Evolutionary conservation across 2,113 vertebrate genomes (phyloP).

Genomic region (Limnothrissa miodon): DNA sequence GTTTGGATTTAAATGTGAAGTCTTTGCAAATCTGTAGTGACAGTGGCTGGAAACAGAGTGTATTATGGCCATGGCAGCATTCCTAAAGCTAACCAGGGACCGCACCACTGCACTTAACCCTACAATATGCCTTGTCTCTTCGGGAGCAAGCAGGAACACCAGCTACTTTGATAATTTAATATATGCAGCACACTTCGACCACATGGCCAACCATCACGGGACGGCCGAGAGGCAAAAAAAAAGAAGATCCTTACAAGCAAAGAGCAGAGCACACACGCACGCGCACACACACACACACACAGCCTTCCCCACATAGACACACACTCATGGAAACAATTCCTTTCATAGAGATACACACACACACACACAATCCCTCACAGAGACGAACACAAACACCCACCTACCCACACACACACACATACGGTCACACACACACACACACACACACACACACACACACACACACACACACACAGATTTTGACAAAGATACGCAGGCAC

Average conservation of each 20-base stretch:
- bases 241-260: conserved; percentile 5
- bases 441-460: not conserved
- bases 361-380: not conserved
- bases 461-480: not conserved
- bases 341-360: not conserved
- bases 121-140: conserved; percentile 37
- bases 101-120: conserved; percentile 17
- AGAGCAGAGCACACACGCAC: conserved; percentile 12
- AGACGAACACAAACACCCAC: conserved; percentile 13
- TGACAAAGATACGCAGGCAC: not conserved
- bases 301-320: not conserved
- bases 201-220: conserved; percentile 52
- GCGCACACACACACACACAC: conserved; percentile 2
- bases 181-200: conserved; percentile 15
- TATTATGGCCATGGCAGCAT: not conserved
- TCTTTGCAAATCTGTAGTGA: not conserved
- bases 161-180: conserved; percentile 46
- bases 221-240: not conserved
- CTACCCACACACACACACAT: conserved; percentile 3
- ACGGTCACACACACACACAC: not conserved
- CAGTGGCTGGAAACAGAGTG: not conserved
- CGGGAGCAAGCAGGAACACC: not conserved
- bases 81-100: conserved; percentile 6
- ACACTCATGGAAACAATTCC: not conserved
- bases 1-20: not conserved